These are phyloP conservation scores for Kryptopterus vitreolus DNA, from an alignment of 2,797 vertebrate genomes.

Conservation along the genomic window DNA sequence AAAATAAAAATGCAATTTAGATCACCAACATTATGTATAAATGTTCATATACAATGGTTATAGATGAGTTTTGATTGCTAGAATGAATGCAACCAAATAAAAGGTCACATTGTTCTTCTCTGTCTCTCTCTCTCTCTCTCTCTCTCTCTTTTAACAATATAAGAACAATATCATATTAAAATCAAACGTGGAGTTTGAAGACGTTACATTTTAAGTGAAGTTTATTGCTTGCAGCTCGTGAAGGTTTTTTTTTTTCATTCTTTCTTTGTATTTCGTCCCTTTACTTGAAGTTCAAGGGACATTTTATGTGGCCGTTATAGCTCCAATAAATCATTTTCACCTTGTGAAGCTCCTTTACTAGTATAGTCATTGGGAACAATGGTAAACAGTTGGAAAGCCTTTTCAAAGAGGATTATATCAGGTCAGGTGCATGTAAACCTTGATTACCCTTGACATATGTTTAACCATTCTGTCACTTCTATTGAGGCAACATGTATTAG, in stretches of 20 bases:
- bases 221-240: conserved; percentile 62
- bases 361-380: conserved; percentile 71
- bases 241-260: conserved; percentile 62
- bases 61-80: not conserved
- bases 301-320: conserved; percentile 74
- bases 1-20: conserved; percentile 42
- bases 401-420: conserved; percentile 83
- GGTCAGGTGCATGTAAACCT: conserved; percentile 81
- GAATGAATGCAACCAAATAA: not conserved
- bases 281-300: conserved; percentile 65
- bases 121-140: not conserved
- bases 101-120: not conserved
- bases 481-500: conserved; percentile 76
- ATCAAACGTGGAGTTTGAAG: not conserved
- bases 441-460: conserved; percentile 85
- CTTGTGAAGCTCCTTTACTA: conserved; percentile 64
- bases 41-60: not conserved
- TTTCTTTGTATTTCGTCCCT: conserved; percentile 60
- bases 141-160: not conserved
- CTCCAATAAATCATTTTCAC: conserved; percentile 69
- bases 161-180: conserved; percentile 6
- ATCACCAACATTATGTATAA: conserved; percentile 36
- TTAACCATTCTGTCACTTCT: conserved; percentile 80
- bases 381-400: conserved; percentile 79
- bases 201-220: conserved; percentile 56